Evolutionary conservation across 2,888 invertebrate species (phyloP).

Genomic region (Drosophila nr. fundita): DNA sequence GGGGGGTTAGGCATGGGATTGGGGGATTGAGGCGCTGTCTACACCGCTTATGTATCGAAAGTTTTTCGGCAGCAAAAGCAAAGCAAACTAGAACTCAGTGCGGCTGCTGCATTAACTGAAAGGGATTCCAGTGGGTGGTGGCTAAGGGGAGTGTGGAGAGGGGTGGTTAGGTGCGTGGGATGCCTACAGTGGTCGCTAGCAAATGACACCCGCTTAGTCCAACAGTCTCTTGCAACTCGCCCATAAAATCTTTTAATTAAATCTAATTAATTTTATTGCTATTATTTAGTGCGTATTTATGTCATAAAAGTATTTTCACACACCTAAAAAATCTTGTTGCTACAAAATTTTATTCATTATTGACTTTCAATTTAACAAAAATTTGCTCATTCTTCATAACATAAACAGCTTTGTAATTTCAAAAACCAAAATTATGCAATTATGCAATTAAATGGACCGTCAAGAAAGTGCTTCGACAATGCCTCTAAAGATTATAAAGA

Average conservation of each 20-base stretch:
- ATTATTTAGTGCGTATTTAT: not conserved
- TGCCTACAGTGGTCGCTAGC: not conserved
- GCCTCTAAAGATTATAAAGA: not conserved
- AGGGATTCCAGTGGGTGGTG: not conserved
- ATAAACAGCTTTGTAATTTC: not conserved
- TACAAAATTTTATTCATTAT: too few species aligned
- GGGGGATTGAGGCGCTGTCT: constrained; percentile 24
- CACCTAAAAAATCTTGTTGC: too few species aligned
- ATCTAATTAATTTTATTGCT: not conserved
- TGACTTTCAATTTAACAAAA: too few species aligned
- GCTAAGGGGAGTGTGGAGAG: not conserved
- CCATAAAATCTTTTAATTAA: not conserved
- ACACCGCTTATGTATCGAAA: constrained; percentile 67
- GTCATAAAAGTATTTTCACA: too few species aligned
- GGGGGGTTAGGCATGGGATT: not conserved
- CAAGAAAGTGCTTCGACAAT: not conserved
- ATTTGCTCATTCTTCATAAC: too few species aligned
- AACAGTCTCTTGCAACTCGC: not conserved
- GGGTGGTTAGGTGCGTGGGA: constrained; percentile 13
- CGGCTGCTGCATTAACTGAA: constrained; percentile 48
- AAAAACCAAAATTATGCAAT: not conserved
- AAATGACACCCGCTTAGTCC: not conserved
- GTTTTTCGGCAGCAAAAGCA: constrained; percentile 62
- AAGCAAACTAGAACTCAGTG: constrained; percentile 44
- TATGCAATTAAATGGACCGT: not conserved